phyloP scores from a whole-genome alignment of 2,797 vertebrate genomes.

The Crax fasciolata region DNA sequence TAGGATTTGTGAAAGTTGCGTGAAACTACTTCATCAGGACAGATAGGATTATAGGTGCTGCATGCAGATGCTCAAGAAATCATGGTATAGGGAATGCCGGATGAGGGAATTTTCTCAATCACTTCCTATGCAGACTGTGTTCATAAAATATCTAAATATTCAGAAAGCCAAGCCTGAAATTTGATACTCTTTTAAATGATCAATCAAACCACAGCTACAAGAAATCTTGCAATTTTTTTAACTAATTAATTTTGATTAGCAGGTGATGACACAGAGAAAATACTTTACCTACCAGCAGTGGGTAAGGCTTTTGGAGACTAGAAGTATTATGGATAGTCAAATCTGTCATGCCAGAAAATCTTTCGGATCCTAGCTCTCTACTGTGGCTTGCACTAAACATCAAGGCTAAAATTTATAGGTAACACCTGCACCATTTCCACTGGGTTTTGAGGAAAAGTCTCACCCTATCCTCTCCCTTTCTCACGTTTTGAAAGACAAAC shows the following conservation, averaged over 20 bases:
- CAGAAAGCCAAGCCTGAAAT: background rate
- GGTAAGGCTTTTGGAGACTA: background rate
- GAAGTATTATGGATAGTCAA: background rate
- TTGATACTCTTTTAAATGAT: background rate
- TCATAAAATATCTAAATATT: background rate
- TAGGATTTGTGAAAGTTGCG: background rate
- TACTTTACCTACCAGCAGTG: background rate
- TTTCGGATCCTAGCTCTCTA: background rate
- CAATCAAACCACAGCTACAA: background rate
- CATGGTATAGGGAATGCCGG: background rate
- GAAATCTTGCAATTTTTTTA: background rate
- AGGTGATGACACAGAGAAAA: background rate
- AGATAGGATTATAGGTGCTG: background rate
- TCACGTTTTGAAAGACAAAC: background rate
- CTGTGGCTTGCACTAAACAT: background rate
- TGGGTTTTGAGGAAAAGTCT: background rate
- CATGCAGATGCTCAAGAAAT: background rate
- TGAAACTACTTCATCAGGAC: background rate
- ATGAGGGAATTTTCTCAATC: conserved; percentile 35
- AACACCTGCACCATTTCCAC: background rate
- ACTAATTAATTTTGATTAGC: background rate
- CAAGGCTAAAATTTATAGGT: background rate
- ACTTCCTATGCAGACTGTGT: background rate
- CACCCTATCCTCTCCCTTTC: background rate
- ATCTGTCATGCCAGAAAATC: background rate